phyloP scores from a whole-genome alignment of 2,797 vertebrate species.

The Notolabrus celidotus region DNA sequence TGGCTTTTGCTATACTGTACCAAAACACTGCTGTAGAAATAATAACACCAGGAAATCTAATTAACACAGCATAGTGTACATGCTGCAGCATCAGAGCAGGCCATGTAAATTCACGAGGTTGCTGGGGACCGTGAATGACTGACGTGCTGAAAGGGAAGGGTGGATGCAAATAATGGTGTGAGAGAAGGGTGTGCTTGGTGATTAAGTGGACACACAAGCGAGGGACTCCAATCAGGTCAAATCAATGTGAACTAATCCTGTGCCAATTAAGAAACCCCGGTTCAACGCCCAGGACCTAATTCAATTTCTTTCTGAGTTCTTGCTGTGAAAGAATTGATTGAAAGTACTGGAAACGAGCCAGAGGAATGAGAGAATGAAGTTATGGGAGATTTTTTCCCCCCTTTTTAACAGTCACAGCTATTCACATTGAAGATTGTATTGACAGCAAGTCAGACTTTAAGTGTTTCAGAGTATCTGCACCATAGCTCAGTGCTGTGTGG shows the following conservation, averaged over 20 bases:
- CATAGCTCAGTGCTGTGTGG: constrained; percentile 22
- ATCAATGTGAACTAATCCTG: constrained; percentile 80
- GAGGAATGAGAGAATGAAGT: constrained; percentile 41
- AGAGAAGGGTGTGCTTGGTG: constrained; percentile 58
- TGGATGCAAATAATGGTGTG: constrained; percentile 51
- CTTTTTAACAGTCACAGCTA: constrained; percentile 35
- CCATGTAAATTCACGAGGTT: constrained; percentile 53
- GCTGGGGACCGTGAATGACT: constrained; percentile 48
- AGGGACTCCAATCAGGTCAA: constrained; percentile 70
- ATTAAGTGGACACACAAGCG: constrained; percentile 72
- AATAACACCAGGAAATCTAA: constrained; percentile 58
- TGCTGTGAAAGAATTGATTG: constrained; percentile 69
- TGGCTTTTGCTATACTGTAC: constrained; percentile 49
- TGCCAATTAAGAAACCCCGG: constrained; percentile 74
- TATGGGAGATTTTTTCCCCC: constrained; percentile 35
- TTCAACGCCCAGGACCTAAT: constrained; percentile 69
- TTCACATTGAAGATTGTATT: constrained; percentile 45
- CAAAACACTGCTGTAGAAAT: constrained; percentile 43
- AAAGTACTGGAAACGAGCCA: constrained; percentile 57
- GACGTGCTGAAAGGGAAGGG: constrained; percentile 37
- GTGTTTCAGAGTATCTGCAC: constrained; percentile 27
- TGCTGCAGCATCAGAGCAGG: constrained; percentile 9
- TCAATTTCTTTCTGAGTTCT: constrained; percentile 66
- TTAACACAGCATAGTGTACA: constrained; percentile 24
- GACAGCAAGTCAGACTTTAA: constrained; percentile 50